phyloP scores from a whole-genome alignment of 2,888 invertebrate species.

The Agrotis clavis region DNA sequence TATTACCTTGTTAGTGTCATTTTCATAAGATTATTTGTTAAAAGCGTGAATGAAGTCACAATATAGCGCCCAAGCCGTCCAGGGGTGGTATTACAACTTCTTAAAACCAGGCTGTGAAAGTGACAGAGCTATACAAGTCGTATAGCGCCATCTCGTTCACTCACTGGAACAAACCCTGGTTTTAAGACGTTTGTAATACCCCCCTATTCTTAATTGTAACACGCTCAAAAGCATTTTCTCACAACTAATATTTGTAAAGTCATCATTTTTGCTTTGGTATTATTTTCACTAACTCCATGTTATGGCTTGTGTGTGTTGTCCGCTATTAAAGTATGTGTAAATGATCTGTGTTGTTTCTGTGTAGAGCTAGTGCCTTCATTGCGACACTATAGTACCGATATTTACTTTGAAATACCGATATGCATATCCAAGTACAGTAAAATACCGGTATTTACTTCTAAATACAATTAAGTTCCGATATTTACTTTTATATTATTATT shows the following conservation, averaged over 20 bases:
- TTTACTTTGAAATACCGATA: neutral
- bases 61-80: too few species aligned
- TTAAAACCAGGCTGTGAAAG: too few species aligned
- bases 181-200: too few species aligned
- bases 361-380: slow-evolving; percentile 38
- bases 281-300: slow-evolving; percentile 11
- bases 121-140: too few species aligned
- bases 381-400: slow-evolving; percentile 4
- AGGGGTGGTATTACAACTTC: too few species aligned
- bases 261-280: slow-evolving; percentile 7
- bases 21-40: too few species aligned
- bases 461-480: too few species aligned
- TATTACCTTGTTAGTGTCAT: too few species aligned
- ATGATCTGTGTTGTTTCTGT: slow-evolving; percentile 38
- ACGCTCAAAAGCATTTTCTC: neutral
- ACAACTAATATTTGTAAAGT: neutral
- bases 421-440: neutral
- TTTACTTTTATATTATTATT: neutral
- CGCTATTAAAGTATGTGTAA: slow-evolving; percentile 54
- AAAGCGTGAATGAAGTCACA: too few species aligned
- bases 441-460: neutral
- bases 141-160: too few species aligned
- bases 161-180: too few species aligned
- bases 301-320: slow-evolving; percentile 28
- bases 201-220: neutral